Evolutionary conservation across 2,797 vertebrate species (phyloP).

Genomic region (Psittacula derbiana): DNA sequence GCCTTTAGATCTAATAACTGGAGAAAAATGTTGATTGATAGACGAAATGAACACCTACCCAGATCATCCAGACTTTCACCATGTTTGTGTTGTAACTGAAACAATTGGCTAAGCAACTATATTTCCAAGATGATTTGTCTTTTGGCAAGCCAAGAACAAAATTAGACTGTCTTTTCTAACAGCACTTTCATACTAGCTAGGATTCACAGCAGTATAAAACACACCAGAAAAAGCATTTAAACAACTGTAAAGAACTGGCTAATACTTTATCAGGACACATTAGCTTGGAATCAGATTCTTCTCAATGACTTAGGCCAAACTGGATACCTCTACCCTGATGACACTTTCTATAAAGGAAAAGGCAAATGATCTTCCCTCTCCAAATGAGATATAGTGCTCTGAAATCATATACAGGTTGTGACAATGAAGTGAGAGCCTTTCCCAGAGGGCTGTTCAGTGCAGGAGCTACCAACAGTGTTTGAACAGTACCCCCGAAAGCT

Average conservation of each 20-base stretch:
- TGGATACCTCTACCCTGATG: neutral
- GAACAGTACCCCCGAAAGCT: rapidly evolving
- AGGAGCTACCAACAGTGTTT: neutral
- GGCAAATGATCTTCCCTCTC: neutral
- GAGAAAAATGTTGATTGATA: neutral
- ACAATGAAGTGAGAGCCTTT: neutral
- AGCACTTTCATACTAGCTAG: neutral
- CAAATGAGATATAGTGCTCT: neutral
- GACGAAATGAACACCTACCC: neutral
- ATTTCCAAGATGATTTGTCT: neutral
- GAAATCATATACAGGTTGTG: neutral
- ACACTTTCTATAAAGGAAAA: neutral
- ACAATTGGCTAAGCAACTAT: neutral
- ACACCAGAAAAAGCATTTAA: neutral
- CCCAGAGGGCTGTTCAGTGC: neutral
- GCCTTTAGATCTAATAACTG: neutral
- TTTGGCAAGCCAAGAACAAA: neutral
- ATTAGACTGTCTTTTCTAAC: neutral
- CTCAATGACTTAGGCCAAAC: neutral
- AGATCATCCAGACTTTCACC: neutral
- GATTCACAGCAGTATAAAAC: neutral
- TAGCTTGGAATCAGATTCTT: neutral
- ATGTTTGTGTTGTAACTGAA: neutral
- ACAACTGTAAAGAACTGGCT: neutral
- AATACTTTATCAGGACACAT: neutral